These are phyloP conservation scores for Ditylenchus weischeri DNA, from an alignment of 2,888 invertebrate species.

Conservation along the genomic window DNA sequence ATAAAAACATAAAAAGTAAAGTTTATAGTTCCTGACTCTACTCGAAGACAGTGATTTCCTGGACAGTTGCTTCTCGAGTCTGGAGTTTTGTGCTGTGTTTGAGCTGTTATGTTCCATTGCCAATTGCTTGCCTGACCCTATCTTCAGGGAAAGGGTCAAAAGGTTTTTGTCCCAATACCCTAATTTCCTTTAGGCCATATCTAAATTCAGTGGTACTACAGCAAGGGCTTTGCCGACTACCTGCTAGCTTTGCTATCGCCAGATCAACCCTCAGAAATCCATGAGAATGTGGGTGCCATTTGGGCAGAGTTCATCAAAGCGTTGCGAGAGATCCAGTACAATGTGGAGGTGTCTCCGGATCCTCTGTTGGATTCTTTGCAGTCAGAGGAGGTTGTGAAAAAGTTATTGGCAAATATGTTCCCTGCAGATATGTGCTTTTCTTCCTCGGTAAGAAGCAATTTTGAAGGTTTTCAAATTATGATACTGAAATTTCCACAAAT, in stretches of 20 bases:
- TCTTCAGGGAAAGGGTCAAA: slow-evolving; percentile 25
- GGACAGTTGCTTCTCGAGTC: slow-evolving; percentile 23
- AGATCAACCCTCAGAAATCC: slow-evolving; percentile 26
- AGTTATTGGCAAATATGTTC: slow-evolving; percentile 24
- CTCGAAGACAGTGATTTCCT: slow-evolving; percentile 27
- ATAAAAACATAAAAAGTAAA: too few species aligned
- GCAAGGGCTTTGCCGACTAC: slow-evolving; percentile 18
- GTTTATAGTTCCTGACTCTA: slow-evolving; percentile 23
- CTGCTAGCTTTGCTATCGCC: slow-evolving; percentile 14
- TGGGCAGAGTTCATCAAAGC: slow-evolving; percentile 34
- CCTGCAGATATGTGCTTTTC: slow-evolving; percentile 8
- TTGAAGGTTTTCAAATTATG: background rate
- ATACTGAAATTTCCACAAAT: background rate
- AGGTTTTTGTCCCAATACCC: background rate
- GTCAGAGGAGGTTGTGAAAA: slow-evolving; percentile 9
- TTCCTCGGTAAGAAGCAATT: background rate
- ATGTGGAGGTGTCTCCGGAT: slow-evolving; percentile 19
- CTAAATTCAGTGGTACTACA: slow-evolving; percentile 33
- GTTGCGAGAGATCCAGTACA: slow-evolving; percentile 31
- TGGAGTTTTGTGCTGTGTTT: slow-evolving; percentile 34
- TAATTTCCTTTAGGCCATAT: background rate
- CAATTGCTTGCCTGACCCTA: slow-evolving; percentile 27
- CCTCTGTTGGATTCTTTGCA: slow-evolving; percentile 28
- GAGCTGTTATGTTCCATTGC: slow-evolving; percentile 27
- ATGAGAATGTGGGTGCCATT: slow-evolving; percentile 28